These are phyloP conservation scores for Streptopelia turtur DNA, from an alignment of 2,797 vertebrate genomes.

Conservation along the genomic window DNA sequence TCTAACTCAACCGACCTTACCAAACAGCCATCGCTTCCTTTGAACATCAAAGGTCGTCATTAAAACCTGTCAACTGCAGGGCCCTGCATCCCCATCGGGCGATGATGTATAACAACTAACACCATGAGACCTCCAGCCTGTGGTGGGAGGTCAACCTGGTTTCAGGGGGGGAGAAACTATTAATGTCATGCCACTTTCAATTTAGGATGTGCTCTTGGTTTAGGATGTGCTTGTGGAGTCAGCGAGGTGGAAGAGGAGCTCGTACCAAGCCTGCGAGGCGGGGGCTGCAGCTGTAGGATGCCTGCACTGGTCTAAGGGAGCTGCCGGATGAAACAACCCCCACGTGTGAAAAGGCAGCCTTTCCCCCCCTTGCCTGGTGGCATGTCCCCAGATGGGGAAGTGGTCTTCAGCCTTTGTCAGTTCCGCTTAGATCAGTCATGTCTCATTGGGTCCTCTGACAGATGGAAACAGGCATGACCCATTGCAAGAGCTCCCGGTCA, in stretches of 20 bases:
- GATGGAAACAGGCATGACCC: constrained; percentile 48
- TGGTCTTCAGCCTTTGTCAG: constrained; percentile 60
- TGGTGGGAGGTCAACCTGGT: not conserved
- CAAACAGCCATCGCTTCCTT: constrained; percentile 10
- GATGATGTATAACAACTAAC: fast-evolving
- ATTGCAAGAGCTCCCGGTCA: constrained; percentile 11
- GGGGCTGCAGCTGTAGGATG: not conserved
- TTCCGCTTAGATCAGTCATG: constrained; percentile 46
- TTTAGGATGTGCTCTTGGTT: not conserved
- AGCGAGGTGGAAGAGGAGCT: not conserved
- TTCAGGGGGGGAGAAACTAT: not conserved
- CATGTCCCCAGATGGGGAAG: constrained; percentile 18
- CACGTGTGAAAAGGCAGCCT: not conserved
- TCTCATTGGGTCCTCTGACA: constrained; percentile 27
- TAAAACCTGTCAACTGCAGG: not conserved
- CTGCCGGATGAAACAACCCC: not conserved
- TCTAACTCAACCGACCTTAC: constrained; percentile 30
- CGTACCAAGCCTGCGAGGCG: not conserved
- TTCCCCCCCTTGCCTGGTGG: constrained; percentile 5
- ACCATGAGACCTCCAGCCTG: not conserved
- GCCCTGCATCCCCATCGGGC: fast-evolving
- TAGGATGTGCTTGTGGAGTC: not conserved
- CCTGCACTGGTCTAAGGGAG: not conserved
- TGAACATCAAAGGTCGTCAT: constrained; percentile 55
- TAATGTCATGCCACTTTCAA: constrained; percentile 15